These are phyloP conservation scores for Elegia similella DNA, from an alignment of 2,888 invertebrate species.

Conservation along the genomic window DNA sequence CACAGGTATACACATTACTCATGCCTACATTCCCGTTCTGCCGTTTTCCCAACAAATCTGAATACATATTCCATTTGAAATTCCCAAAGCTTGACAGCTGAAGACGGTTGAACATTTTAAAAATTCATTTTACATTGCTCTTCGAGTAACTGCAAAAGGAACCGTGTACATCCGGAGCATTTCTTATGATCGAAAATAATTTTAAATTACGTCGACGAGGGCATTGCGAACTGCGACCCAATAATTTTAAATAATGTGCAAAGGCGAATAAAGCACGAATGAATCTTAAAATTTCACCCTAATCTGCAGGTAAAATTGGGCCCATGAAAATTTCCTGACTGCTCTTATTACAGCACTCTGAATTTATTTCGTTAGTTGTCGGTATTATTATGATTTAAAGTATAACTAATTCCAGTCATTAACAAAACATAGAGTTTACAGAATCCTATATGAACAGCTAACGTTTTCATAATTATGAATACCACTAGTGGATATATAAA, in stretches of 20 bases:
- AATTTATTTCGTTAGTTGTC: background rate
- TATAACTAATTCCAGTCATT: too few species aligned
- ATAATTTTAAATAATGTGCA: background rate
- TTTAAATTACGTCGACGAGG: background rate
- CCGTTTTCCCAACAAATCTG: background rate
- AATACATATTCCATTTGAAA: conserved; percentile 2
- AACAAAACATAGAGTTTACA: too few species aligned
- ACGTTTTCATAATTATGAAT: too few species aligned
- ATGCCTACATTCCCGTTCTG: background rate
- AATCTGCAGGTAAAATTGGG: background rate
- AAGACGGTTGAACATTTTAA: conserved; percentile 6
- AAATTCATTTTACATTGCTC: background rate
- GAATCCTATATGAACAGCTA: too few species aligned
- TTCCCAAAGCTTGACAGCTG: background rate
- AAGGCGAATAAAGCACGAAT: background rate
- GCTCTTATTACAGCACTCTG: background rate
- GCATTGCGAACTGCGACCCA: background rate
- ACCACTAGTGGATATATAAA: too few species aligned
- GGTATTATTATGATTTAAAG: too few species aligned
- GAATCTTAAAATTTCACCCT: background rate
- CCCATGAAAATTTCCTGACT: background rate
- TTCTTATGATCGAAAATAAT: background rate
- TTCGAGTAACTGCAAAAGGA: background rate
- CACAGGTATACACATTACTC: background rate
- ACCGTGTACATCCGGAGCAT: too few species aligned